Base-by-base conservation (phyloP, 2,888 invertebrate genomes). In the Drosophila mulleri region DNA sequence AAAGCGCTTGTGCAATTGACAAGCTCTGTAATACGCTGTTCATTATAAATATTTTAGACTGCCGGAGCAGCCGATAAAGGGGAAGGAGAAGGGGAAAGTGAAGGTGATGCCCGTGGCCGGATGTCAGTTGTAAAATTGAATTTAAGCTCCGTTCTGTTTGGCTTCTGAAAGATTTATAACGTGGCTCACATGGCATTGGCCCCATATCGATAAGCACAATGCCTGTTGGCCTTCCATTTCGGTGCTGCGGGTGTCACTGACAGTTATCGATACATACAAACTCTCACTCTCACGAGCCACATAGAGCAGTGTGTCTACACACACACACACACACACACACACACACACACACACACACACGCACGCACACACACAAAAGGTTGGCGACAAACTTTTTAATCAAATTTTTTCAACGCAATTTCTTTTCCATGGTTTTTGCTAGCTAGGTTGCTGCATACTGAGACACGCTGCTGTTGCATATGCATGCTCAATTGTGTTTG, bases 301-400 rank as follows among this genome's bases (percentile, higher is more conserved):
- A 48, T 16, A 29, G 47, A 48, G 48, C n/a, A n/a, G n/a, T n/a
- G 47, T 26, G 26, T 26, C 14, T 47, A 48, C 41, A 66, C 47
- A 73, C 26, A 18, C 18, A 18, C 42, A 20, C 3, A 26, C 26
- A 26, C 26, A 23, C 23, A 23, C 23, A n/a, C n/a, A n/a, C n/a
- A n/a, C n/a, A n/a, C n/a, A 48, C 41, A 66, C 47, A 73, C 29
- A 20, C 20, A 18, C 42, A 20, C 3, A 26, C 26, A 26, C 26
- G 5, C 26, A 26, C 42, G 12, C 3, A 26, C 26, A 26, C 26
- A 3, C 26, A 26, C 26, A 48, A 42, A 62, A 56, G 35, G 58
- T 53, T 72, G 78, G 88, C 87, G 87, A 88, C 85, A 86, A 85
- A 88, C 87, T 86, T 86, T 86, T 86, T 88, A 86, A 88, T 88